A percentile compares a stretch with the other conserved stretches of the same genome.
These are phyloP conservation scores for Arctia plantaginis DNA, from an alignment of 2,888 invertebrate genomes.

Conservation along the genomic window DNA sequence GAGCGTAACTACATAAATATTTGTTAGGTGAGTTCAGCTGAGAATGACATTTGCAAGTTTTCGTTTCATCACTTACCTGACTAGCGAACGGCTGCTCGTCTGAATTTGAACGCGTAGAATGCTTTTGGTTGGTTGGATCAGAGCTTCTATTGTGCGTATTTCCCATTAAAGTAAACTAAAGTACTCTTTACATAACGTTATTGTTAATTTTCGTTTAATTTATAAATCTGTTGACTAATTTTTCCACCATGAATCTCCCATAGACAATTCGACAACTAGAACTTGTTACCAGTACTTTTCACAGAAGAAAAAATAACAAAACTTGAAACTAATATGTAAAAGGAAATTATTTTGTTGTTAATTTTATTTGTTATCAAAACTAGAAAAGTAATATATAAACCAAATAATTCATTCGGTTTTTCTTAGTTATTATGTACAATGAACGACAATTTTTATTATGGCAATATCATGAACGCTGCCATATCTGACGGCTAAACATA, in stretches of 20 bases:
- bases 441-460: neutral
- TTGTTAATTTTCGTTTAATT: slow-evolving; percentile 49
- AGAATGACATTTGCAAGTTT: slow-evolving; percentile 86
- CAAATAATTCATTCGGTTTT: neutral
- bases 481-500: too few relatives aligned
- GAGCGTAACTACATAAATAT: slow-evolving; percentile 69
- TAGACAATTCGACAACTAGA: slow-evolving; percentile 45
- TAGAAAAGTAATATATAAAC: neutral
- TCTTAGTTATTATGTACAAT: neutral
- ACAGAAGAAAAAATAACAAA: neutral
- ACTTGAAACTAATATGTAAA: neutral
- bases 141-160: slow-evolving; percentile 76
- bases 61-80: slow-evolving; percentile 80
- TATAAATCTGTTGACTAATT: slow-evolving; percentile 57
- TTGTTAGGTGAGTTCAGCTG: slow-evolving; percentile 80
- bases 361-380: neutral
- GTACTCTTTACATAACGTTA: slow-evolving; percentile 46
- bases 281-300: slow-evolving; percentile 15
- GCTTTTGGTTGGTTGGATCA: slow-evolving; percentile 68
- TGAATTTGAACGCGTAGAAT: slow-evolving; percentile 68
- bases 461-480: neutral
- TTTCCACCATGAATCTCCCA: slow-evolving; percentile 67
- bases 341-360: neutral
- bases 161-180: slow-evolving; percentile 78
- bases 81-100: slow-evolving; percentile 79